Conservation (phyloP, 2,888 invertebrate genomes). For the Tetanocera ferruginea region DNA sequence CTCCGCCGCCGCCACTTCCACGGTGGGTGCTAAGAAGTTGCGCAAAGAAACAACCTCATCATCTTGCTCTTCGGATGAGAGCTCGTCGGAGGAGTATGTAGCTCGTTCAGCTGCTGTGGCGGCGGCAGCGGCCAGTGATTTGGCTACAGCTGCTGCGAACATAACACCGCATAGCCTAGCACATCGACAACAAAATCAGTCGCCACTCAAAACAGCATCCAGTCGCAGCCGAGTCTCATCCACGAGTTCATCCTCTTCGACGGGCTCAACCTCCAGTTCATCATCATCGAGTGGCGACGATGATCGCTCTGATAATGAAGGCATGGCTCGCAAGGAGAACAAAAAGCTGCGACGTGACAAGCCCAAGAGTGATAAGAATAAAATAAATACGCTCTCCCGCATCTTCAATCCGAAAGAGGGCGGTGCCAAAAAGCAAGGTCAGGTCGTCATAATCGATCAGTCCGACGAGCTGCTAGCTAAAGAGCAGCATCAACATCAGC, state of each 20-base stretch:
- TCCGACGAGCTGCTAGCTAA: slow-evolving; percentile 70
- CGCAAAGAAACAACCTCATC: slow-evolving; percentile 41
- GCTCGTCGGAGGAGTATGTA: slow-evolving; percentile 42
- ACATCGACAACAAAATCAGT: slow-evolving; percentile 50
- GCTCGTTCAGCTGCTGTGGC: slow-evolving; percentile 42
- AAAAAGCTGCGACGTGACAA: slow-evolving; percentile 62
- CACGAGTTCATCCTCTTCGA: slow-evolving; percentile 49
- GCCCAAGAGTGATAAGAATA: slow-evolving; percentile 77
- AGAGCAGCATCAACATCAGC: slow-evolving; percentile 64
- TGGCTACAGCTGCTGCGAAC: neutral
- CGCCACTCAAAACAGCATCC: slow-evolving; percentile 52
- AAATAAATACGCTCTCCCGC: slow-evolving; percentile 77
- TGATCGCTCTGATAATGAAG: slow-evolving; percentile 58
- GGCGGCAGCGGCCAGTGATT: slow-evolving; percentile 6
- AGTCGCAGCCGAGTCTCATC: slow-evolving; percentile 47
- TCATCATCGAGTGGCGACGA: slow-evolving; percentile 54
- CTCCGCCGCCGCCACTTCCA: slow-evolving; percentile 31
- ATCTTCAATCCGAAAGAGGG: slow-evolving; percentile 81
- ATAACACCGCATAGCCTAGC: neutral
- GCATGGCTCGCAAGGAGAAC: slow-evolving; percentile 55
- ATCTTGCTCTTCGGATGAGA: slow-evolving; percentile 36
- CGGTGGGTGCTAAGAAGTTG: slow-evolving; percentile 31
- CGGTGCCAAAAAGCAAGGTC: slow-evolving; percentile 80
- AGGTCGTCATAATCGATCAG: slow-evolving; percentile 80
- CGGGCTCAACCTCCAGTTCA: slow-evolving; percentile 48